These are phyloP conservation scores for Neuroterus valhalla DNA, from an alignment of 1,140 invertebrate species.

Conservation along the genomic window DNA sequence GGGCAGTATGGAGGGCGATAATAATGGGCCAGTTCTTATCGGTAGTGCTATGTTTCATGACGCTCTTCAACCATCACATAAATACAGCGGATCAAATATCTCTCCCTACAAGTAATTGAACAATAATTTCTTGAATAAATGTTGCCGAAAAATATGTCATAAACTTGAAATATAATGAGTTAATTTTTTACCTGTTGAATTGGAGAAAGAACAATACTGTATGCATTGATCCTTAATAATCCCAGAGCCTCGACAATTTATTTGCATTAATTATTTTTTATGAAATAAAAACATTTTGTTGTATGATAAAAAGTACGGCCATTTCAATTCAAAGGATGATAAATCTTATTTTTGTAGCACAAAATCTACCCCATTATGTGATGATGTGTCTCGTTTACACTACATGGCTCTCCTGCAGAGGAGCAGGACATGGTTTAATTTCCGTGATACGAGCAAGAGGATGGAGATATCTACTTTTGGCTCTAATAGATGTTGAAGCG, in stretches of 20 bases:
- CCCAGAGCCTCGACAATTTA: no score
- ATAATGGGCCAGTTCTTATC: slow-evolving; percentile 87
- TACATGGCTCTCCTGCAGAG: slow-evolving; percentile 83
- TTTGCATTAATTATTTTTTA: no score
- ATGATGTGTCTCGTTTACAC: slow-evolving; percentile 86
- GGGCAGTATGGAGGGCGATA: slow-evolving; percentile 85
- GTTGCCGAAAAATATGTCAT: no score
- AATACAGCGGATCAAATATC: slow-evolving; percentile 82
- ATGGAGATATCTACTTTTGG: slow-evolving; percentile 84
- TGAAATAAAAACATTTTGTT: background rate
- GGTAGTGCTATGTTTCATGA: slow-evolving; percentile 84
- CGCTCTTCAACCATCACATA: slow-evolving; percentile 84
- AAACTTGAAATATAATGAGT: no score
- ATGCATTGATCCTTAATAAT: no score
- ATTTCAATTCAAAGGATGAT: background rate
- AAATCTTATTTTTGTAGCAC: slow-evolving; percentile 73
- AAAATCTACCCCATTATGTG: slow-evolving; percentile 88
- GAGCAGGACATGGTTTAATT: slow-evolving; percentile 78
- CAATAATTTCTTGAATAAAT: background rate
- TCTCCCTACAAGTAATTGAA: slow-evolving; percentile 80
- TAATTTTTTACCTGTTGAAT: no score
- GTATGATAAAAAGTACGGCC: background rate
- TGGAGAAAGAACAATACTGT: background rate
- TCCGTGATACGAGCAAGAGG: slow-evolving; percentile 82
- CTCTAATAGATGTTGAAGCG: slow-evolving; percentile 87